These are phyloP conservation scores for Phoxinus dragarum DNA, from an alignment of 2,797 vertebrate genomes.

Conservation along the genomic window DNA sequence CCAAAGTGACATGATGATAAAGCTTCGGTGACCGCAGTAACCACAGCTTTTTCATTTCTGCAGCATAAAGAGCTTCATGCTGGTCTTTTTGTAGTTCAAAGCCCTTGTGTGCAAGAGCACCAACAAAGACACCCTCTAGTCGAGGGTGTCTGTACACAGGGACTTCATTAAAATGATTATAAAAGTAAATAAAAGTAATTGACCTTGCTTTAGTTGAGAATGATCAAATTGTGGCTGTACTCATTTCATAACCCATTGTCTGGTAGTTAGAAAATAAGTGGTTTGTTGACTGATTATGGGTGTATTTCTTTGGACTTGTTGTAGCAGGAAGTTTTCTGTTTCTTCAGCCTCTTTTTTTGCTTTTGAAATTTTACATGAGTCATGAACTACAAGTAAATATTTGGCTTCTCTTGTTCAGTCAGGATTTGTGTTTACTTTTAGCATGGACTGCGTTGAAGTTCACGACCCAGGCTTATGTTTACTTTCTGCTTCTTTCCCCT, in stretches of 20 bases:
- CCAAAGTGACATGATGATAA: not conserved
- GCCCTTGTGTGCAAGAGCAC: not conserved
- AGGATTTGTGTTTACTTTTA: not conserved
- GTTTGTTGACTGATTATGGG: not conserved
- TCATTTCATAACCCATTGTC: not conserved
- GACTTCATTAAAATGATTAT: not conserved
- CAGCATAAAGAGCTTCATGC: not conserved
- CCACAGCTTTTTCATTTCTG: not conserved
- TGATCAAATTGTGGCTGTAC: not conserved
- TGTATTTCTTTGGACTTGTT: not conserved
- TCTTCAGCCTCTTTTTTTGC: not conserved
- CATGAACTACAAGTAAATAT: not conserved
- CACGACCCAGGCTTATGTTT: constrained; percentile 6
- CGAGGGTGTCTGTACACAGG: not conserved
- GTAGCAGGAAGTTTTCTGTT: not conserved
- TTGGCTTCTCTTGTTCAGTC: not conserved
- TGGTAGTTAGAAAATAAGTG: not conserved
- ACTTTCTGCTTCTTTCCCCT: constrained; percentile 16
- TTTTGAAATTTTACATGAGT: not conserved
- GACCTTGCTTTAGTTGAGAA: not conserved
- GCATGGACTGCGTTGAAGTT: not conserved
- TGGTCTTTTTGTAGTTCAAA: not conserved
- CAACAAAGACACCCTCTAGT: not conserved
- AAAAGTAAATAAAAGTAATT: too few relatives aligned
- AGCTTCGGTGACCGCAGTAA: not conserved